These are phyloP conservation scores for Adoxophyes honmai DNA, from an alignment of 1,140 invertebrate genomes.

Conservation along the genomic window DNA sequence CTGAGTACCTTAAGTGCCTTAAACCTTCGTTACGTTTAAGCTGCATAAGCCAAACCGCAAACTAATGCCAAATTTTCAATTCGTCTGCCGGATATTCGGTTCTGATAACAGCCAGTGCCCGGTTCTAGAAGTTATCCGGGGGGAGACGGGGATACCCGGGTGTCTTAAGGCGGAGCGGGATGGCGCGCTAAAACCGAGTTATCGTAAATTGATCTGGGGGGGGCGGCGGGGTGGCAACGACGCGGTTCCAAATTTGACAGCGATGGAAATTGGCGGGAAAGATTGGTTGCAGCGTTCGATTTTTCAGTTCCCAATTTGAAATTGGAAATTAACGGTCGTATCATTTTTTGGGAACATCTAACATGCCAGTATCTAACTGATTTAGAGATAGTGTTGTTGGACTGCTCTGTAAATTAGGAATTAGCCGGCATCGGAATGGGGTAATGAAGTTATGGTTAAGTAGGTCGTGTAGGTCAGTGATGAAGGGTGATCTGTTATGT, in stretches of 20 bases:
- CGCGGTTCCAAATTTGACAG: constrained; percentile 70
- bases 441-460: constrained; percentile 22
- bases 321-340: constrained; percentile 18
- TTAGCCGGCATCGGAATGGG: constrained; percentile 22
- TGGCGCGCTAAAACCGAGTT: constrained; percentile 52
- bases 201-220: constrained; percentile 70
- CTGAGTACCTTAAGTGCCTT: too few relatives aligned
- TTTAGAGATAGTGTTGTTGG: not conserved
- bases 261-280: constrained; percentile 73
- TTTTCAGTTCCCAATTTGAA: constrained; percentile 21
- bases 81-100: constrained; percentile 28
- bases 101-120: constrained; percentile 37
- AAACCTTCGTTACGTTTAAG: too few relatives aligned
- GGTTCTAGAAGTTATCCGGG: constrained; percentile 61
- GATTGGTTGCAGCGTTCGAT: constrained; percentile 50
- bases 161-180: constrained; percentile 65
- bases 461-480: constrained; percentile 45
- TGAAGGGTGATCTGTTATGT: constrained; percentile 21
- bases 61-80: constrained; percentile 1
- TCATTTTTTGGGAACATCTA: not conserved
- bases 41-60: not conserved
- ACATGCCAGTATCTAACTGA: too few relatives aligned
- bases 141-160: constrained; percentile 52
- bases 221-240: constrained; percentile 40
- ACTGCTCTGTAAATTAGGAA: constrained; percentile 25